Evolutionary conservation across 2,113 vertebrate species (phyloP).

Genomic region (Pachycephala philippinensis): DNA sequence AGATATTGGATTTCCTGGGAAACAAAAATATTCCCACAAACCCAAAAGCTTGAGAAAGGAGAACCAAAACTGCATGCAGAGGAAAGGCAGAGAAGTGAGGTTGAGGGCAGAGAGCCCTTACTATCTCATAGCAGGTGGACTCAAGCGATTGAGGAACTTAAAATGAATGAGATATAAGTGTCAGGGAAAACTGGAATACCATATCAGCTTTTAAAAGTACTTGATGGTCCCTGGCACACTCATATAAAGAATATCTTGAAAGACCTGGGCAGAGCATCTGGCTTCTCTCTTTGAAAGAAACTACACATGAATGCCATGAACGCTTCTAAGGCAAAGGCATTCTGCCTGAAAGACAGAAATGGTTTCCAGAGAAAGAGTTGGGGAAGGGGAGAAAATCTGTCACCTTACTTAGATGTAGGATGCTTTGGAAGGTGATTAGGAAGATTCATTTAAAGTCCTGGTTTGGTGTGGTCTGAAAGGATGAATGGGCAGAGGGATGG

Average conservation of each 20-base stretch:
- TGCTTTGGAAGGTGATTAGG: background rate
- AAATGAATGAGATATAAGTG: background rate
- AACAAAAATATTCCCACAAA: background rate
- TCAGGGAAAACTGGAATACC: background rate
- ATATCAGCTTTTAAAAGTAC: background rate
- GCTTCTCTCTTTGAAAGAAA: background rate
- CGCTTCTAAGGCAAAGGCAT: background rate
- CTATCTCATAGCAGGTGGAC: background rate
- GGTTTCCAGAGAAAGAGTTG: background rate
- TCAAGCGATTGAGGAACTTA: background rate
- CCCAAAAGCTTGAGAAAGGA: background rate
- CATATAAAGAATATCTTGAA: background rate
- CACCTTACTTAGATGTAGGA: background rate
- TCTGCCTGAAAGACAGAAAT: background rate
- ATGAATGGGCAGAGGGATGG: background rate
- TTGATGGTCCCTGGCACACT: background rate
- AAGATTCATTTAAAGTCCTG: background rate
- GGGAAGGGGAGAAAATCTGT: background rate
- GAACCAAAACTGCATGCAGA: background rate
- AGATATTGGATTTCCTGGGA: background rate
- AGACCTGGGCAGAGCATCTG: background rate
- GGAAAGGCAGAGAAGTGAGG: background rate
- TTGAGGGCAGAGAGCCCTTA: background rate
- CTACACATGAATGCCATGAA: background rate
- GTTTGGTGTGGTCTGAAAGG: background rate